phyloP scores from a whole-genome alignment of 2,797 vertebrate genomes.

The Semaprochilodus insignis region DNA sequence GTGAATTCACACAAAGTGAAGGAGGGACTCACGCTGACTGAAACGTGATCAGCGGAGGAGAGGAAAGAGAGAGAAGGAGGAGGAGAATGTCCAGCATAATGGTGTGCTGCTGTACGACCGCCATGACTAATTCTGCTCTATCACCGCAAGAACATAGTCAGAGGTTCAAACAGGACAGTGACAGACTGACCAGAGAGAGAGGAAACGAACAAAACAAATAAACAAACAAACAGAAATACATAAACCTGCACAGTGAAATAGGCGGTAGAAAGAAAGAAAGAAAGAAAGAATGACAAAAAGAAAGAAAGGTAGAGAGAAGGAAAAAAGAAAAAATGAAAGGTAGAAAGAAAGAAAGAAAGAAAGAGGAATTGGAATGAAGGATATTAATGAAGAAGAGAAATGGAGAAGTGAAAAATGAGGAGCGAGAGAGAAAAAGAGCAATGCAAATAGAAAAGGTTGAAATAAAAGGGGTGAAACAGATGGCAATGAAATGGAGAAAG shows the following conservation, averaged over 20 bases:
- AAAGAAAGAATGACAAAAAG: neutral
- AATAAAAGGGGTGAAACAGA: neutral
- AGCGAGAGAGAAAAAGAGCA: neutral
- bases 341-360: neutral
- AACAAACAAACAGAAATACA: neutral
- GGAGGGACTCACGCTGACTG: no score
- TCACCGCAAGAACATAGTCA: no score
- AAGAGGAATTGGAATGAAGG: neutral
- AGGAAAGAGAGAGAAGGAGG: no score
- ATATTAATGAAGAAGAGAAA: no score
- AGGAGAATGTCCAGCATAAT: no score
- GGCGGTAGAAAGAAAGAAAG: neutral
- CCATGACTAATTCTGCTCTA: no score
- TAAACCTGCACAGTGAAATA: neutral
- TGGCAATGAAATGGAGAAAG: neutral
- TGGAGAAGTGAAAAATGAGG: neutral
- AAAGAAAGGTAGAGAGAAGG: neutral
- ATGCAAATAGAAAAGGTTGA: slow-evolving; percentile 1
- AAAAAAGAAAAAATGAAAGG: neutral
- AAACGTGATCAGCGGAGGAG: no score
- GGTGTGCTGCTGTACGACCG: no score
- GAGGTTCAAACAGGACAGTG: no score
- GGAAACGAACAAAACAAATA: neutral
- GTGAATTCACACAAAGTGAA: no score
- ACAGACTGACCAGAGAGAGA: neutral